Conservation (phyloP, 2,113 vertebrate species). For the Malaclemys terrapin region DNA sequence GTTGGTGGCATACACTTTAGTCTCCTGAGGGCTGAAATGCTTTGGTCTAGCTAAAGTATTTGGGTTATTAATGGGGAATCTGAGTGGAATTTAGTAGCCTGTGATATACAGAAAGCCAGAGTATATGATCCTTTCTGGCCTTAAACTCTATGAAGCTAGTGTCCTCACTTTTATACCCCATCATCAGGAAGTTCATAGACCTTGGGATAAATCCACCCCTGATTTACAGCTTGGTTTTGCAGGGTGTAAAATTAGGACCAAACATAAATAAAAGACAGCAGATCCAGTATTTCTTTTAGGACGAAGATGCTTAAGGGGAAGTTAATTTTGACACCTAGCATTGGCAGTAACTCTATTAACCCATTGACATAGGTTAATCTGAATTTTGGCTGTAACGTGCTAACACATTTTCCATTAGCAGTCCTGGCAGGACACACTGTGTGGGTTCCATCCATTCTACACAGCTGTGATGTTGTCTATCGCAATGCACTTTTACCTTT, state of each 20-base stretch:
- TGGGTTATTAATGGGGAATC: not conserved
- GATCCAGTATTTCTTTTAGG: fast-evolving
- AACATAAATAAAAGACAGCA: not conserved
- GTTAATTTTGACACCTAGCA: not conserved
- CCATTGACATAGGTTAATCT: fast-evolving
- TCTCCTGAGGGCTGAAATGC: not conserved
- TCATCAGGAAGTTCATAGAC: not conserved
- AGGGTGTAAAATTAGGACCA: not conserved
- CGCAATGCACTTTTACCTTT: fast-evolving
- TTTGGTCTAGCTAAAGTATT: not conserved
- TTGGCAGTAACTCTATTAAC: not conserved
- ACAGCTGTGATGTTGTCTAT: not conserved
- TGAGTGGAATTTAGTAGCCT: not conserved
- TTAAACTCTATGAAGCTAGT: not conserved
- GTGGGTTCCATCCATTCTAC: not conserved
- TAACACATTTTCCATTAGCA: not conserved
- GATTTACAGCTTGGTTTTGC: not conserved
- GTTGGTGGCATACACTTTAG: not conserved
- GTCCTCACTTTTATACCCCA: not conserved
- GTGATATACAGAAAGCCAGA: not conserved
- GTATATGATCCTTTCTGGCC: not conserved
- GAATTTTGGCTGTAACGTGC: not conserved
- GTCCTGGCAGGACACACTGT: not conserved
- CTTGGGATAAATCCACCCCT: not conserved
- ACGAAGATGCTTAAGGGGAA: not conserved